Evolutionary conservation across 2,888 invertebrate genomes (phyloP).

Genomic region (Hyles lineata): DNA sequence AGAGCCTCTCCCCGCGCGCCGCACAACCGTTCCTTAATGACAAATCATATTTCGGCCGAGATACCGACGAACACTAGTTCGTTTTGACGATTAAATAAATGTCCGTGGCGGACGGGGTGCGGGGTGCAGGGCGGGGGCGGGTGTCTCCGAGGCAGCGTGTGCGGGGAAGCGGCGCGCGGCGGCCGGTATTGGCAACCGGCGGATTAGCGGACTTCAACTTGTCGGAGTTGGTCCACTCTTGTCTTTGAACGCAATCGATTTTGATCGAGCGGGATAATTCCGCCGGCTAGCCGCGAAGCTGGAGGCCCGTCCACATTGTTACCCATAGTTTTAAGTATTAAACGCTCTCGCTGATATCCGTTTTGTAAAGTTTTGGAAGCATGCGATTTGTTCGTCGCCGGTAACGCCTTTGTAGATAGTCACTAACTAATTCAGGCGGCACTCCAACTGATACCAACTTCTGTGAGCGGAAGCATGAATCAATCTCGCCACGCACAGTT

Average conservation of each 20-base stretch:
- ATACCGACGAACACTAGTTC: constrained; percentile 42
- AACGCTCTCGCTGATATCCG: neutral
- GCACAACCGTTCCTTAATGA: constrained; percentile 42
- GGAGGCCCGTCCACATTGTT: constrained; percentile 2
- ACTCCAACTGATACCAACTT: neutral
- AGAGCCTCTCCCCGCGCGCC: constrained; percentile 41
- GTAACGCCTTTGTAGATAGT: neutral
- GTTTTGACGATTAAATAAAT: constrained; percentile 34
- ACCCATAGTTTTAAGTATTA: constrained; percentile 14
- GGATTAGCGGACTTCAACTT: constrained; percentile 26
- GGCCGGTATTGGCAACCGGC: constrained; percentile 10
- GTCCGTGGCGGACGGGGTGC: constrained; percentile 28
- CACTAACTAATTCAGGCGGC: neutral
- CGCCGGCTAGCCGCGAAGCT: constrained; percentile 3
- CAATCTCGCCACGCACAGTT: too few species aligned
- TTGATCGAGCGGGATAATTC: constrained; percentile 24
- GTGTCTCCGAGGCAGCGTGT: too few species aligned
- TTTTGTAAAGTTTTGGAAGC: neutral
- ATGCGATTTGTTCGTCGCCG: neutral
- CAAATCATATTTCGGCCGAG: constrained; percentile 57
- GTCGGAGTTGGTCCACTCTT: constrained; percentile 19
- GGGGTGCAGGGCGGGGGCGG: neutral
- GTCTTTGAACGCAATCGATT: constrained; percentile 25
- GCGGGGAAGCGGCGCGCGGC: neutral
- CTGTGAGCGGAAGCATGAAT: too few species aligned